Evolutionary conservation across 1,140 invertebrate genomes (phyloP).

Genomic region (Trichomalopsis sarcophagae): DNA sequence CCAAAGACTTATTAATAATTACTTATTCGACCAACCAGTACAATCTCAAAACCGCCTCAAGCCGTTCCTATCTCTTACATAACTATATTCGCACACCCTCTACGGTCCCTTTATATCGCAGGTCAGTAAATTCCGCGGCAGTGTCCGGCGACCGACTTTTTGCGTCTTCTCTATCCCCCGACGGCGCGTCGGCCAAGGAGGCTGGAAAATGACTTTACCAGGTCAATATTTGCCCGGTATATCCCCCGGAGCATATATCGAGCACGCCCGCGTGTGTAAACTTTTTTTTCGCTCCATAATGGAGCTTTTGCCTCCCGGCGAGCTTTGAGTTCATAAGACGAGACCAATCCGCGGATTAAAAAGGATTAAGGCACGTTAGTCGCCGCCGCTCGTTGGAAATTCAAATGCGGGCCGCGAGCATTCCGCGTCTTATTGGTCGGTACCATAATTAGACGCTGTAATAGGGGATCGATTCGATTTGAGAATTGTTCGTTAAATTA

Average conservation of each 20-base stretch:
- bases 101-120: neutral
- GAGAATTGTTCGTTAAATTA: slow-evolving; percentile 5
- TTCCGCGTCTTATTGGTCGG: neutral
- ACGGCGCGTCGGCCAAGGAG: neutral
- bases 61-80: neutral
- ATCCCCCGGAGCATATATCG: neutral
- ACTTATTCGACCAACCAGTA: too few species aligned
- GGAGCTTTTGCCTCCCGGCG: neutral
- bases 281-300: neutral
- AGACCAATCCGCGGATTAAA: slow-evolving; percentile 6
- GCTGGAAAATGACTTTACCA: neutral
- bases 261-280: neutral
- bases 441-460: slow-evolving; percentile 1
- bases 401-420: neutral
- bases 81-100: neutral
- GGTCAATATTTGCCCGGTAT: neutral
- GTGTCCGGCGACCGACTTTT: neutral
- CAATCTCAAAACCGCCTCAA: neutral
- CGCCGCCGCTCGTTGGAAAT: slow-evolving; percentile 11
- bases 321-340: neutral
- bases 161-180: neutral
- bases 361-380: slow-evolving; percentile 4
- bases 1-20: too few species aligned
- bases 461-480: neutral
- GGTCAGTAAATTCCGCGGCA: neutral